phyloP scores from a whole-genome alignment of 2,797 vertebrate genomes.

The Esox masquinongy region DNA sequence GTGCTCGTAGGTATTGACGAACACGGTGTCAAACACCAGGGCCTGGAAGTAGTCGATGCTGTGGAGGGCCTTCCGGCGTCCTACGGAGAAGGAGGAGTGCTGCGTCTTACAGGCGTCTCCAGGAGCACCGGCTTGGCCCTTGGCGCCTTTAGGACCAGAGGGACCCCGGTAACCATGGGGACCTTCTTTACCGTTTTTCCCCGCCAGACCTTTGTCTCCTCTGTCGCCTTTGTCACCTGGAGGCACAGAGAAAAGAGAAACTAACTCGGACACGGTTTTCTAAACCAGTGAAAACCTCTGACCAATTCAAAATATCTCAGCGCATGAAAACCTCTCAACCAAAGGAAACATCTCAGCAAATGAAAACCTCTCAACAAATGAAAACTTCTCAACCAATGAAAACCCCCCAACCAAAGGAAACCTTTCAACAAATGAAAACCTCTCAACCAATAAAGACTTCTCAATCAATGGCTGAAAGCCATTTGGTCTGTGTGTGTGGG shows the following conservation, averaged over 20 bases:
- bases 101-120: conserved; percentile 84
- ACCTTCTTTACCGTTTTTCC: conserved; percentile 84
- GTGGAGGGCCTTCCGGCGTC: conserved; percentile 88
- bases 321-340: not conserved
- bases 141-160: conserved; percentile 80
- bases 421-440: not conserved
- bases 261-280: not conserved
- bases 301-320: not conserved
- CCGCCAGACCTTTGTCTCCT: conserved; percentile 83
- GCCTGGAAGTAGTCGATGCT: conserved; percentile 87
- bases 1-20: conserved; percentile 86
- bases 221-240: conserved; percentile 92
- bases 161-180: conserved; percentile 68
- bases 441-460: not conserved
- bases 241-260: not conserved
- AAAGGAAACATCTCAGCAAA: not conserved
- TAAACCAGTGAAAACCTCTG: no score
- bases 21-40: conserved; percentile 88
- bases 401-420: not conserved
- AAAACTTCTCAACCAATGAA: not conserved
- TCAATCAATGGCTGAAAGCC: not conserved
- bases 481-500: not conserved
- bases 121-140: conserved; percentile 83
- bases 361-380: not conserved
- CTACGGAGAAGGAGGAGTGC: conserved; percentile 87